Base-by-base conservation (phyloP, 2,113 vertebrate species). In the Heterotis niloticus region DNA sequence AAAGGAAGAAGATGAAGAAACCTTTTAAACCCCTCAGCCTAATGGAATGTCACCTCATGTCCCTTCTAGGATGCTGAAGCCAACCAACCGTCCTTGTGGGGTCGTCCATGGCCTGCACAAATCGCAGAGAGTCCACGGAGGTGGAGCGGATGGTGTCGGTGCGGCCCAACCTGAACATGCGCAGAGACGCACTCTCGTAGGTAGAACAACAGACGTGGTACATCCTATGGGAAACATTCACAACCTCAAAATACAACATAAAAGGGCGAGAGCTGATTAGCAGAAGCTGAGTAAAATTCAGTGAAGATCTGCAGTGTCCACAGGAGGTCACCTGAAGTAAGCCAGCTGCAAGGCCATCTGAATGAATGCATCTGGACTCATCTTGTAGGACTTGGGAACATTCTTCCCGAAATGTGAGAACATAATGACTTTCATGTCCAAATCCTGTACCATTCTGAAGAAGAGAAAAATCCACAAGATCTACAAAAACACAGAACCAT, bases 341-440 rank as follows among this genome's bases (percentile, higher is more conserved):
- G 96, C 95, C 64, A 99, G 88, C 86, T 99, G 97, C 4, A 99
- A 87, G 0, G 93, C 94, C 51, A 97, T 79, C 89, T 99, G 97
- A 86, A 99, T 95, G 69, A 97, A 99, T 67, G 94, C 95, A 23
- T 99, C 97, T 0, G 97, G 97, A 81, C 96, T 98, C 89, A 99
- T 89, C 85, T 95, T 96, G 86, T 94, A 86, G 0, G 92, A 88
- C 82, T 99, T 99, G 56, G 95, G 96, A 26, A 98, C 90, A 29
- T 91, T 88, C 85, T 99, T 99, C 24, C 97, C 97, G 85, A 96
- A 99, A 0, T 94, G 93, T 16, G 90, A 88, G 76, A 99, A 99
- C 1, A 96, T 90, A 0, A 82, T 76, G 65, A 94, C 89, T 14
- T 79, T 94, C 78, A 98, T 65, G 73, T 98, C 95, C 89, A 99